A percentile compares a stretch with the other conserved stretches of the same genome.
Conservation (phyloP, 1,140 invertebrate species). For the Platyscapa corneri region DNA sequence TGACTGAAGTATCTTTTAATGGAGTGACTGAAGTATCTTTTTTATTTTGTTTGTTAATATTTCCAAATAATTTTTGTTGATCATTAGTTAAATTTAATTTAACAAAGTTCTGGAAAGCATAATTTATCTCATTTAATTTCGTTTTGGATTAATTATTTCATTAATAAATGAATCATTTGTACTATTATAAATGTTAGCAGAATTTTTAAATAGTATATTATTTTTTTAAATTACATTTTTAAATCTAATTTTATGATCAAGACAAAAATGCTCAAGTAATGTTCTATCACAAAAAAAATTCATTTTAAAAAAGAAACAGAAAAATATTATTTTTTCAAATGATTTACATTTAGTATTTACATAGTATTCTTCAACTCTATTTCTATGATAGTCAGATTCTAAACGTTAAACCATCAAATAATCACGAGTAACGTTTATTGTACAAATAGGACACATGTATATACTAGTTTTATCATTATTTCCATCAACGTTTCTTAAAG, state of each 20-base stretch:
- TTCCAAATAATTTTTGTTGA: not conserved
- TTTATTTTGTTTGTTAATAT: slow-evolving; percentile 18
- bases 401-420: slow-evolving; percentile 38
- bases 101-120: not conserved
- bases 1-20: too few relatives aligned
- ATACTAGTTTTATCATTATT: slow-evolving; percentile 14
- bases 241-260: slow-evolving; percentile 19
- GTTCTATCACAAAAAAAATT: slow-evolving; percentile 43
- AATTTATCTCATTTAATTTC: slow-evolving; percentile 7
- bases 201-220: slow-evolving; percentile 14
- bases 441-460: slow-evolving; percentile 35
- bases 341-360: slow-evolving; percentile 2
- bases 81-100: slow-evolving; percentile 9
- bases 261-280: slow-evolving; percentile 37
- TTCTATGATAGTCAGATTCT: slow-evolving; percentile 36
- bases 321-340: slow-evolving; percentile 38
- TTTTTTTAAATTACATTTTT: slow-evolving; percentile 25
- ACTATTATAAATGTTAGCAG: not conserved
- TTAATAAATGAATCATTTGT: not conserved
- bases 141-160: not conserved
- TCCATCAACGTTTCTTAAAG: not conserved
- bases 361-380: slow-evolving; percentile 28
- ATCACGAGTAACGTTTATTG: slow-evolving; percentile 35
- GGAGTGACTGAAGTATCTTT: not conserved
- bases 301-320: slow-evolving; percentile 32